phyloP scores from a whole-genome alignment of 2,113 vertebrate genomes.

The Prietella phreatophila region DNA sequence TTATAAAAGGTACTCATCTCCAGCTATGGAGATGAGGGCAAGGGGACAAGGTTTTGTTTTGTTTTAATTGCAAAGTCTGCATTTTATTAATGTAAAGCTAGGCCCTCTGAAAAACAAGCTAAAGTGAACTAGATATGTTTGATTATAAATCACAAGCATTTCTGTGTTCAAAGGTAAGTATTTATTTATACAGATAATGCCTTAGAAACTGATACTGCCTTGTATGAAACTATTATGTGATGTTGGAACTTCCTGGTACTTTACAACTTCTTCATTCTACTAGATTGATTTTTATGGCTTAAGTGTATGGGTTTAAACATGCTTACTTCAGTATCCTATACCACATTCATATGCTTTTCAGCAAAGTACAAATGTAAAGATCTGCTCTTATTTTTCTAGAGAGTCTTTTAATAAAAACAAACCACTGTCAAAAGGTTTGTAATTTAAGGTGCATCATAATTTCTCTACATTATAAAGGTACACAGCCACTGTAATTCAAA shows the following conservation, averaged over 20 bases:
- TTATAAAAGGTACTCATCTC: not conserved
- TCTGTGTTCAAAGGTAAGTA: not conserved
- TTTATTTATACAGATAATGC: not conserved
- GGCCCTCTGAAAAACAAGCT: not conserved
- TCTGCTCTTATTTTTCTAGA: not conserved
- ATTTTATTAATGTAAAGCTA: not conserved
- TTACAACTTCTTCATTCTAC: slow-evolving; percentile 20
- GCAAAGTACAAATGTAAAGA: not conserved
- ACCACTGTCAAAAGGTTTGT: not conserved
- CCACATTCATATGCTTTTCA: not conserved
- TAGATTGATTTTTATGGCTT: not conserved
- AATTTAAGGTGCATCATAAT: not conserved
- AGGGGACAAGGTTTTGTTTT: not conserved
- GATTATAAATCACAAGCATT: not conserved
- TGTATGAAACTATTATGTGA: not conserved
- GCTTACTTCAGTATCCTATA: not conserved
- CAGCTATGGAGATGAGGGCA: not conserved
- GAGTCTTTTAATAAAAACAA: not conserved
- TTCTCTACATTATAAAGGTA: not conserved
- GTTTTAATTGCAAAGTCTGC: not conserved
- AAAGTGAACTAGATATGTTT: not conserved
- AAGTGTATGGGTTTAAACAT: not conserved
- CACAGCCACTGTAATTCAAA: not conserved
- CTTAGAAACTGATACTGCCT: slow-evolving; percentile 14
- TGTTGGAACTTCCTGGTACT: not conserved